phyloP scores from a whole-genome alignment of 2,888 invertebrate species.

The Theodoxus fluviatilis region DNA sequence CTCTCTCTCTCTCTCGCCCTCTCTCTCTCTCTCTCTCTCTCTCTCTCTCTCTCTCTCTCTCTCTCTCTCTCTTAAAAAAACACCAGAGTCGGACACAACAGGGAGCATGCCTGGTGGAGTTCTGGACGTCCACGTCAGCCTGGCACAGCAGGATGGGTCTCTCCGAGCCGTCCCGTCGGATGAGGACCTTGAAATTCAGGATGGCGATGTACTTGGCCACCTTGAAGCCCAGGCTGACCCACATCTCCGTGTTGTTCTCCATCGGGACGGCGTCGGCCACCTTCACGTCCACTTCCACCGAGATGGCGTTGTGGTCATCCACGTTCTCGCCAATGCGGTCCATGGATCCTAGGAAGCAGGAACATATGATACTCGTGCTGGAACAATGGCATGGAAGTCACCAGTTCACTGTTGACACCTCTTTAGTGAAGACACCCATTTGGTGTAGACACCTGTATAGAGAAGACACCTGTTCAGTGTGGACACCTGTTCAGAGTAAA shows the following conservation, averaged over 20 bases:
- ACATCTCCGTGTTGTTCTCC: slow-evolving; percentile 31
- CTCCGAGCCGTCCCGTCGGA: slow-evolving; percentile 40
- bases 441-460: too few relatives aligned
- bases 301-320: slow-evolving; percentile 47
- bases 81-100: too few relatives aligned
- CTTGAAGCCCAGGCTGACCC: slow-evolving; percentile 45
- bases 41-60: too few relatives aligned
- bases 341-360: slow-evolving; percentile 46
- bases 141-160: slow-evolving; percentile 41
- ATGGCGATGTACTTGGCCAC: slow-evolving; percentile 40
- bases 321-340: slow-evolving; percentile 28
- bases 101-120: slow-evolving; percentile 38
- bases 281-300: slow-evolving; percentile 43
- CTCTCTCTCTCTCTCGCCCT: too few relatives aligned
- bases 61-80: too few relatives aligned
- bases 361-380: too few relatives aligned
- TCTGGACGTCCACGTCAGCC: slow-evolving; percentile 30
- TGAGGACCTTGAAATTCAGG: slow-evolving; percentile 38
- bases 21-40: too few relatives aligned
- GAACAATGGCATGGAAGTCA: too few relatives aligned
- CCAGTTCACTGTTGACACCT: too few relatives aligned
- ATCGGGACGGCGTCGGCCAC: slow-evolving; percentile 49
- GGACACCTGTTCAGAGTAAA: too few relatives aligned
- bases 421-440: too few relatives aligned
- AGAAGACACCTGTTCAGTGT: too few relatives aligned